Evolutionary conservation across 53 echinoderm and acorn worm species (phyloP), one percentile per base, ranked within the genome.

Genomic region (Mesocentrotus franciscanus): DNA sequence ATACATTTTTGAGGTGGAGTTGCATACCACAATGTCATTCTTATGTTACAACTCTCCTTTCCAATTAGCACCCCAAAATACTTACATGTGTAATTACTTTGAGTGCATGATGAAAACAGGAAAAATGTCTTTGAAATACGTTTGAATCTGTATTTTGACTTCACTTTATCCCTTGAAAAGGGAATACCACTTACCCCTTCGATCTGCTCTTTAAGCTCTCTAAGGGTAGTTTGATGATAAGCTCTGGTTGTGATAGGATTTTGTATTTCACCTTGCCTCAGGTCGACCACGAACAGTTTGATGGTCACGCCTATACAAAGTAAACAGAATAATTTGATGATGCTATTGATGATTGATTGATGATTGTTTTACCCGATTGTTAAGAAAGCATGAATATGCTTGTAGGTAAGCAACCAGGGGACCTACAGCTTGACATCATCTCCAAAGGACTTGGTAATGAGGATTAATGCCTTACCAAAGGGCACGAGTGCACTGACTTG

Each of bases 241-340:
- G 97, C 97, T 85, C 99, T 97, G 61, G 98, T 96, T 56, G 97
- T 99, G 60, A 99, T 95, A 18, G 99, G 99, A 84, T 96, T 96
- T 61, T 85, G 57, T 14, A 99, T 97, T 13, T 85, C 90, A 71
- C 97, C 98, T 1, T 95, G 68, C 72, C 95, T 93, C 32, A 99
- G 81, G 76, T 98, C 97, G 27, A 99, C 97, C 24, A 95, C 96
- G 92, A 95, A 99, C 74, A 99, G 79, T 79, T 97, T 98, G 95
- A 98, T 95, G 2, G 99, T 98, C 49, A 98, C 99, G 92, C 98
- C 98, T 98, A 18, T 9, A 39, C 3, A 70, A 42, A 30, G 32
- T n/a, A 85, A 72, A 59, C 33, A 49, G 6, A 42, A 49, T 49
- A 84, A 18, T 49, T 2, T 49, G 6, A 49, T 49, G 49, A 49